Percentiles rank a stretch among this genome's conserved stretches.
Conservation (phyloP, 92 coral and sea anemone genomes). For the Bergia puertoricense region DNA sequence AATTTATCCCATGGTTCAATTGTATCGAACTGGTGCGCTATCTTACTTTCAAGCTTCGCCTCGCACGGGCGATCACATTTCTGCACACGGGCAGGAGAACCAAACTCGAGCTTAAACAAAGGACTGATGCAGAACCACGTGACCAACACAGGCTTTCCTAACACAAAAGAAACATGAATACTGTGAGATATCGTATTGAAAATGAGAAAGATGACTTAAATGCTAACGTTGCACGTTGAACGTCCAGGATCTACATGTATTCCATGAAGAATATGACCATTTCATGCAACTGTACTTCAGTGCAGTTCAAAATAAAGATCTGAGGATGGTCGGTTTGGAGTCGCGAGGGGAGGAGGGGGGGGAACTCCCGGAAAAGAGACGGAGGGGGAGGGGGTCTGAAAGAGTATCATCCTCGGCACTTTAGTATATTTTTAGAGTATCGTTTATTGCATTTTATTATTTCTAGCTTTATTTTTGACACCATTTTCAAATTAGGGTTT, state of each 20-base stretch:
- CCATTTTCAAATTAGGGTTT: too few species aligned
- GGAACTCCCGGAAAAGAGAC: too few species aligned
- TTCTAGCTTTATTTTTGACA: too few species aligned
- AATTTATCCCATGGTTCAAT: not conserved
- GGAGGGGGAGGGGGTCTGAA: too few species aligned
- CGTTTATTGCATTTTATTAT: too few species aligned
- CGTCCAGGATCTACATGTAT: not conserved
- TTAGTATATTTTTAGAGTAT: too few species aligned
- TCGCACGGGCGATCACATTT: slow-evolving; percentile 57
- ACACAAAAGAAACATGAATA: not conserved
- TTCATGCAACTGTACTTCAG: too few species aligned
- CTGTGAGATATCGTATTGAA: not conserved
- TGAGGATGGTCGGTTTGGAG: too few species aligned
- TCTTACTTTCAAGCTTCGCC: slow-evolving; percentile 51
- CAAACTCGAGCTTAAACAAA: slow-evolving; percentile 64
- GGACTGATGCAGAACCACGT: slow-evolving; percentile 83
- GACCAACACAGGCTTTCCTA: slow-evolving; percentile 89
- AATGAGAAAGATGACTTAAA: not conserved
- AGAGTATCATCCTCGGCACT: too few species aligned
- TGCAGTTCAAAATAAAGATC: too few species aligned
- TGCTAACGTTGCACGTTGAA: not conserved
- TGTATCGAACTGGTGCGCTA: not conserved
- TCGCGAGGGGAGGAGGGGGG: too few species aligned
- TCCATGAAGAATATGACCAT: not conserved
- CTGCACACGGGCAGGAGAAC: slow-evolving; percentile 83